phyloP scores from a whole-genome alignment of 2,888 invertebrate genomes.

The Nomada lathburiana region DNA sequence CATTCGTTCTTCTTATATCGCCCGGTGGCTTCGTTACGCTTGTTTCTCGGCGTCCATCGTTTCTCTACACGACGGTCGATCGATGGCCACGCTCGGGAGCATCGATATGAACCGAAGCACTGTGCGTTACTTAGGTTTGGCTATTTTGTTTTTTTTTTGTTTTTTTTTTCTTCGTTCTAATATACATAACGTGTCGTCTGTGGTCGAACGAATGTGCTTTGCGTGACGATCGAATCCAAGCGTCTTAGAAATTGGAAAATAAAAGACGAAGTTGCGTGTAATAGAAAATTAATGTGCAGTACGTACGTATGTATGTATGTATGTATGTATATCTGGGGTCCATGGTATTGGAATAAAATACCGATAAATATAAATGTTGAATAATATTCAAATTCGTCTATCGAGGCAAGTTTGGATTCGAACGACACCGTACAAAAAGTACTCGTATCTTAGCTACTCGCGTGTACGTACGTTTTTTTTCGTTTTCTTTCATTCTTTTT shows the following conservation, averaged over 20 bases:
- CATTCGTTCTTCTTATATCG: neutral
- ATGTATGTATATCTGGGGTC: neutral
- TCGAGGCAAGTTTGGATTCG: slow-evolving; percentile 58
- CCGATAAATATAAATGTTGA: neutral
- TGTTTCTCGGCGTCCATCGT: slow-evolving; percentile 7
- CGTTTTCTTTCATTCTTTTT: too few relatives aligned
- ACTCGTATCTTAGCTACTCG: slow-evolving; percentile 64
- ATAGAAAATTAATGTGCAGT: neutral
- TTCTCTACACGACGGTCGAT: slow-evolving; percentile 31
- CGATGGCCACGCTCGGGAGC: slow-evolving; percentile 6
- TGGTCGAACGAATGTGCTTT: slow-evolving; percentile 53
- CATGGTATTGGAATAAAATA: neutral
- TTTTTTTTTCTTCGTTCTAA: slow-evolving; percentile 46
- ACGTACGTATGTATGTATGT: neutral
- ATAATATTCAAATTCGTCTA: neutral
- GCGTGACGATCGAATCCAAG: slow-evolving; percentile 63
- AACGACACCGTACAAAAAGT: slow-evolving; percentile 60
- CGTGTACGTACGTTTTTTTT: slow-evolving; percentile 32
- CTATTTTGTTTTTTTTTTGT: slow-evolving; percentile 36
- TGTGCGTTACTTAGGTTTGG: slow-evolving; percentile 19
- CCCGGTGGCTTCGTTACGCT: neutral
- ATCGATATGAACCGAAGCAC: slow-evolving; percentile 22
- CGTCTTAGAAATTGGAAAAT: neutral
- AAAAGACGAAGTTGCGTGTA: neutral
- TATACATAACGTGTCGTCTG: slow-evolving; percentile 59